phyloP scores from a whole-genome alignment of 2,888 invertebrate species.

The Heliconius hortense region DNA sequence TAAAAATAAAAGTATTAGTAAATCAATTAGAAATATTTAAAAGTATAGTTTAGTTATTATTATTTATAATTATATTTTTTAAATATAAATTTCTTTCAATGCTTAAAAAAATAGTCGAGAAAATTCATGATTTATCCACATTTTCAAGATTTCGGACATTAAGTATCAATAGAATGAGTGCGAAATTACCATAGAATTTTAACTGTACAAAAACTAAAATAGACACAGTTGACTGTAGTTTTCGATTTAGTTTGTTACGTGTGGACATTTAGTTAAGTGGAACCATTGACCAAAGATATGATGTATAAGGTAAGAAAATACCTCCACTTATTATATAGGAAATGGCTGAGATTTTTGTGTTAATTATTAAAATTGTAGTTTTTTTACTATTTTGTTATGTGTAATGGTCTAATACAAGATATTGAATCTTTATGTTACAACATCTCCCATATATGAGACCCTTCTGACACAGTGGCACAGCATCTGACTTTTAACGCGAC shows the following conservation, averaged over 20 bases:
- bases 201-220: constrained; percentile 20
- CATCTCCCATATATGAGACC: not conserved
- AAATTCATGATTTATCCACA: not conserved
- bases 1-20: not conserved
- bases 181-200: not conserved
- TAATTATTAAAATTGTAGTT: no score
- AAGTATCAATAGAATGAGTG: not conserved
- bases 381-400: not conserved
- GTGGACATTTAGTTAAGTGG: constrained; percentile 21
- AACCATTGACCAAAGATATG: not conserved
- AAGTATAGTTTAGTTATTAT: not conserved
- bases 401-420: not conserved
- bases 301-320: constrained; percentile 12
- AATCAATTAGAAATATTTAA: not conserved
- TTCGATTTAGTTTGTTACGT: not conserved
- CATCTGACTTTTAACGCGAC: not conserved
- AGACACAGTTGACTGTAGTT: constrained; percentile 28
- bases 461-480: not conserved
- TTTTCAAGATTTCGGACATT: not conserved
- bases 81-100: not conserved
- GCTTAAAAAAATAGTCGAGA: not conserved
- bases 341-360: not conserved
- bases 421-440: not conserved
- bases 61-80: not conserved
- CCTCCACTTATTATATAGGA: not conserved